A percentile compares a stretch with the other conserved stretches of the same genome.
These are phyloP conservation scores for Astreopora myriophthalma DNA, from an alignment of 64 coral and sea anemone species.

Conservation along the genomic window DNA sequence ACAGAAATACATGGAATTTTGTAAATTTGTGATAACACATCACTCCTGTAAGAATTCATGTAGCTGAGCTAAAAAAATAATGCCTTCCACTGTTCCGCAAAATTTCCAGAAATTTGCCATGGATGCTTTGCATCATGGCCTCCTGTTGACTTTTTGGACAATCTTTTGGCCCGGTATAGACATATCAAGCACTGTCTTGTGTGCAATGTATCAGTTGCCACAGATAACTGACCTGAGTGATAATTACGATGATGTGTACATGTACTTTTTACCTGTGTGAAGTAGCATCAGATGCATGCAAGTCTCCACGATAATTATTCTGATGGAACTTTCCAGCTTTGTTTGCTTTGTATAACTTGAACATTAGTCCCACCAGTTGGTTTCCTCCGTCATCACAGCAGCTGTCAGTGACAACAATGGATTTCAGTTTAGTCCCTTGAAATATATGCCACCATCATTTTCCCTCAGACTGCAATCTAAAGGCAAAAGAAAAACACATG, in stretches of 20 bases:
- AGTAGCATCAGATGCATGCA: not conserved
- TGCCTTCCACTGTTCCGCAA: not conserved
- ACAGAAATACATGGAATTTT: not conserved
- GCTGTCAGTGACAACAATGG: not conserved
- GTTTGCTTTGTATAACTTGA: slow-evolving; percentile 23
- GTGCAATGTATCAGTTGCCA: too few relatives aligned
- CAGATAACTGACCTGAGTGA: too few relatives aligned
- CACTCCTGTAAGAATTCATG: not conserved
- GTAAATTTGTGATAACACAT: not conserved
- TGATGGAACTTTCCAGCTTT: not conserved
- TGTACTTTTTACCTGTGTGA: not conserved
- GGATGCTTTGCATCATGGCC: not conserved
- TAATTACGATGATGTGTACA: too few relatives aligned
- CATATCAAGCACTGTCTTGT: too few relatives aligned
- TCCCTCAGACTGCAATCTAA: not conserved
- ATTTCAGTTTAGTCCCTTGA: not conserved
- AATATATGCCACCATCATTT: not conserved
- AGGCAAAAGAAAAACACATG: too few relatives aligned
- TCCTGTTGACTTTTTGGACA: too few relatives aligned
- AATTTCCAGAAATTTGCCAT: not conserved
- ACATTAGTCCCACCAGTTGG: slow-evolving; percentile 14
- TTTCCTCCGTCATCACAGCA: not conserved
- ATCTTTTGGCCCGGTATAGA: too few relatives aligned
- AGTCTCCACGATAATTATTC: not conserved
- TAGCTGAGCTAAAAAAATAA: not conserved